phyloP scores from a whole-genome alignment of 1,140 invertebrate species.

The Diachasmimorpha longicaudata region DNA sequence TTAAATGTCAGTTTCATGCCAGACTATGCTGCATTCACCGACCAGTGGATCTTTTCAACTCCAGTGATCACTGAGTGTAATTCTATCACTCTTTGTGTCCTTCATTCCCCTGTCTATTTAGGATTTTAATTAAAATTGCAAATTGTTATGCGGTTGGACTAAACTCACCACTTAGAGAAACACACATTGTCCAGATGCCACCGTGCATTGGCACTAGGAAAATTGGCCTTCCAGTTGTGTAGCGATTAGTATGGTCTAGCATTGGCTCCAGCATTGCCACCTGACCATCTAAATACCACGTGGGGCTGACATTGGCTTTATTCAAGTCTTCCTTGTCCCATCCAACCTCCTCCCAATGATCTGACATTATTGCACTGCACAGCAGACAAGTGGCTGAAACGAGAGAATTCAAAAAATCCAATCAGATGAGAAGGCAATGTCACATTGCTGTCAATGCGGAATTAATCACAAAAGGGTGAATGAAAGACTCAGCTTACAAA shows the following conservation, averaged over 20 bases:
- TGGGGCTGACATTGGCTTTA: constrained; percentile 48
- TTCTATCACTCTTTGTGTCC: background rate
- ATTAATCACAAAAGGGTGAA: background rate
- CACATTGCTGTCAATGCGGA: background rate
- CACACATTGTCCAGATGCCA: constrained; percentile 85
- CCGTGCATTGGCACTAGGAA: constrained; percentile 85
- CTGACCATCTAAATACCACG: constrained; percentile 54
- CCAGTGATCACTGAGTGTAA: background rate
- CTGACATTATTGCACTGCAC: constrained; percentile 81
- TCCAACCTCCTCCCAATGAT: constrained; percentile 83
- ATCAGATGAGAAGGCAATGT: background rate
- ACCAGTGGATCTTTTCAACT: background rate
- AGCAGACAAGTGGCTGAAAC: constrained; percentile 74
- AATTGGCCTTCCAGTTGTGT: constrained; percentile 59
- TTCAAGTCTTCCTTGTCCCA: constrained; percentile 71
- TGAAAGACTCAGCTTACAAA: background rate
- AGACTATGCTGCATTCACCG: background rate
- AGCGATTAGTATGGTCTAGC: constrained; percentile 54
- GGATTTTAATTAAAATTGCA: background rate
- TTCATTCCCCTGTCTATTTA: background rate
- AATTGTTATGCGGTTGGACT: background rate
- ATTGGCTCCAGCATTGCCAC: constrained; percentile 42
- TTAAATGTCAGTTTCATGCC: constrained; percentile 13
- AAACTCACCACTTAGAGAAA: constrained; percentile 72
- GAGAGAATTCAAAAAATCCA: background rate